A percentile compares a stretch with the other conserved stretches of the same genome.
Evolutionary conservation across 2,113 vertebrate genomes (phyloP).

Genomic region (Sylvietta virens): DNA sequence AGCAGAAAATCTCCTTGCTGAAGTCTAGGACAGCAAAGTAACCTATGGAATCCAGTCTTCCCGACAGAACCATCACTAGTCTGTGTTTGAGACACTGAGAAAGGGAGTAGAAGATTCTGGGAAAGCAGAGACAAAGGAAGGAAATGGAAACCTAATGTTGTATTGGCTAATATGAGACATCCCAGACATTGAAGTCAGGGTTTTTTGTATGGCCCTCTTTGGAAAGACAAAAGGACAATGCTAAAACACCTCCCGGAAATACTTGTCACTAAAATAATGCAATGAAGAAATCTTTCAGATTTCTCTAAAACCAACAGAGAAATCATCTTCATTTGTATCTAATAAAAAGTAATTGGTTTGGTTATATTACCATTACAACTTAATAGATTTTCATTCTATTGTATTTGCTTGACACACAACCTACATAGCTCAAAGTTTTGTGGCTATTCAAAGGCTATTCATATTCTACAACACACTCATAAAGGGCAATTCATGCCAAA

Average conservation of each 20-base stretch:
- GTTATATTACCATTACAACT: not conserved
- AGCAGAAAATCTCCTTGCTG: not conserved
- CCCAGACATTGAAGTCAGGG: not conserved
- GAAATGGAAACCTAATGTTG: not conserved
- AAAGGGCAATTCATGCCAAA: not conserved
- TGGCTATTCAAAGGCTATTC: not conserved
- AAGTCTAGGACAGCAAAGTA: not conserved
- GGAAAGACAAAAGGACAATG: not conserved
- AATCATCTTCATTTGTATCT: not conserved
- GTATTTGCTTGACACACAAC: not conserved
- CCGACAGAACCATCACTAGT: not conserved
- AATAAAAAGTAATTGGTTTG: not conserved
- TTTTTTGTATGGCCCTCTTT: not conserved
- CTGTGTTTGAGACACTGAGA: not conserved
- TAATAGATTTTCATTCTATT: not conserved
- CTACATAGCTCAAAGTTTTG: not conserved
- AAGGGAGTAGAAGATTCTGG: not conserved
- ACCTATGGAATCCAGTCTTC: not conserved
- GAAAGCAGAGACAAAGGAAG: not conserved
- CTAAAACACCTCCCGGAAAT: not conserved
- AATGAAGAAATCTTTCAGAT: not conserved
- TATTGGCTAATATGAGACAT: not conserved
- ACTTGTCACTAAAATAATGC: not conserved
- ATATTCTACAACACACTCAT: not conserved
- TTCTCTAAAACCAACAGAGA: not conserved